Evolutionary conservation across 1,140 invertebrate genomes (phyloP), one percentile per base, ranked within the genome.

Genomic region (Mya arenaria): DNA sequence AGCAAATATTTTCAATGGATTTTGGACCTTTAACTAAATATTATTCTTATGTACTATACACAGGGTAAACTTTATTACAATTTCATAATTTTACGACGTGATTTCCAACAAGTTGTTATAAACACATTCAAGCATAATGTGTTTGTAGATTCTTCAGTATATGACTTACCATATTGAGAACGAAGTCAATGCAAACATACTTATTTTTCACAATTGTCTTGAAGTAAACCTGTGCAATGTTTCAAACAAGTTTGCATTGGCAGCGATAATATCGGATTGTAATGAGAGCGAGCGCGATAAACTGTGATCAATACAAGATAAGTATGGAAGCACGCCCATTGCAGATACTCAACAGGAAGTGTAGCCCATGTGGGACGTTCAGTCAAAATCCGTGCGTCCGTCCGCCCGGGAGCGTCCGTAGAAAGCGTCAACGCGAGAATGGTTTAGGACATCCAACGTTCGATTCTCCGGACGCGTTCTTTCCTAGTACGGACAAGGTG

Each of bases 311-410:
- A 55, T 73, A 41, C 39, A 72, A 73, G 56, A 48, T 82, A 34
- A 65, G 52, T 41, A 73, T 82, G 17, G 79, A 82, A 52, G 79
- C 79, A n/a, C 32, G 41, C 3, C 79, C 79, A 25, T 69, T 82
- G 17, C 41, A 74, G 32, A 34, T 36, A 34, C 39, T 82, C 10
- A 65, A 73, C 30, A 25, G 52, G n/a, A 82, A 82, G 36, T 82
- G 73, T 34, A 73, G 52, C 56, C 28, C 41, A 4, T 13, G n/a
- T 4, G 79, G 73, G 15, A 25, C 5, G 15, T 8, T n/a, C 23
- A 8, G 28, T 17, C 48, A 48, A 19, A 19, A 36, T 55, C 60
- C 44, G 30, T n/a, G 25, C 32, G 60, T 74, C 5, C 39, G 79
- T 1, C 79, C 79, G 25, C 79, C 73, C 1, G 79, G 79, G 8